A percentile compares a stretch with the other conserved stretches of the same genome.
These are phyloP conservation scores for Tetragnatha montana DNA, from an alignment of 2,888 invertebrate species.

Conservation along the genomic window DNA sequence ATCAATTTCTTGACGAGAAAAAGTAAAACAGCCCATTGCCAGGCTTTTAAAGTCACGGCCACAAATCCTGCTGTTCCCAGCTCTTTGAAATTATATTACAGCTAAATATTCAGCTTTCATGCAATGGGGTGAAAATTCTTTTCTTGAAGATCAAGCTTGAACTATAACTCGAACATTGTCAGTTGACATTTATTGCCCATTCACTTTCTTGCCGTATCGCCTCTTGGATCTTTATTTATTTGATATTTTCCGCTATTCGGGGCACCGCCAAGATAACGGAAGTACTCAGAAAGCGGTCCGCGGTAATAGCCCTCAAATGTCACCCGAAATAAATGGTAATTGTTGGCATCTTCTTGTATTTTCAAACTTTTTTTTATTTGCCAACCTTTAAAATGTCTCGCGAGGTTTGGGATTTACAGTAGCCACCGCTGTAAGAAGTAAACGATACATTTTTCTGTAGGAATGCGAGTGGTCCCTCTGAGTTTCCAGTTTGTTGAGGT, in stretches of 20 bases:
- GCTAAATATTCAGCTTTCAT: constrained; percentile 63
- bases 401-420: constrained; percentile 55
- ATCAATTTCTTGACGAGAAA: too few species aligned
- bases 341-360: constrained; percentile 53
- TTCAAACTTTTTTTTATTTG: constrained; percentile 63
- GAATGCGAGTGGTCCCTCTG: constrained; percentile 29
- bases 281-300: constrained; percentile 63
- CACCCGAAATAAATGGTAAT: constrained; percentile 67
- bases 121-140: constrained; percentile 59
- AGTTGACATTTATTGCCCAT: constrained; percentile 70
- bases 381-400: constrained; percentile 63
- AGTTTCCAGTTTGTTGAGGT: neutral
- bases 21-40: too few species aligned
- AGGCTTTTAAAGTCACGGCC: constrained; percentile 7
- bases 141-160: constrained; percentile 61
- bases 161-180: constrained; percentile 67
- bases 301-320: constrained; percentile 65
- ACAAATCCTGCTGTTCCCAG: constrained; percentile 61
- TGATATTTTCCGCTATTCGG: constrained; percentile 66
- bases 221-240: constrained; percentile 67
- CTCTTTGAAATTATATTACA: constrained; percentile 63
- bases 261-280: constrained; percentile 60
- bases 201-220: constrained; percentile 60
- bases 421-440: constrained; percentile 45
- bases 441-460: constrained; percentile 37